These are phyloP conservation scores for Drosophila affinis DNA, from an alignment of 2,888 invertebrate genomes.

Conservation along the genomic window DNA sequence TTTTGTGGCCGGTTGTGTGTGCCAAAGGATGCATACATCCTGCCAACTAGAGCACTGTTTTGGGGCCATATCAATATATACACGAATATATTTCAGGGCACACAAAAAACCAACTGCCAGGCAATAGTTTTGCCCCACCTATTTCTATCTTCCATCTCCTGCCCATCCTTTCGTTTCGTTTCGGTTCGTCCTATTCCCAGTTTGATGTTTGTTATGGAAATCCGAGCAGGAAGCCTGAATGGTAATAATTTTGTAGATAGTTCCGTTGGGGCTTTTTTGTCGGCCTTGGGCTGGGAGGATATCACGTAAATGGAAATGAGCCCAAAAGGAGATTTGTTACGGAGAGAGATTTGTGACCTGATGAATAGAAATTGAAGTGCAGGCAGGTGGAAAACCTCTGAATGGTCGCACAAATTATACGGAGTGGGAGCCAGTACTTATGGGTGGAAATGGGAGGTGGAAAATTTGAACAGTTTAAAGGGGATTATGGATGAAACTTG, in stretches of 20 bases:
- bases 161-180: background rate
- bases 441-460: background rate
- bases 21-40: constrained; percentile 35
- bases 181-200: constrained; percentile 43
- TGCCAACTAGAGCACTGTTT: constrained; percentile 53
- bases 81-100: constrained; percentile 17
- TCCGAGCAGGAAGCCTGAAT: constrained; percentile 39
- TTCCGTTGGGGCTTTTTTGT: constrained; percentile 24
- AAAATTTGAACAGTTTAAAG: background rate
- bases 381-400: background rate
- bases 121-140: background rate
- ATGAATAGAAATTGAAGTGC: constrained; percentile 22
- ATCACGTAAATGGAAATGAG: constrained; percentile 59
- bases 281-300: constrained; percentile 7
- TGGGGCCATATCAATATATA: constrained; percentile 37
- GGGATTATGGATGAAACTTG: background rate
- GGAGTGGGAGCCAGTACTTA: no score
- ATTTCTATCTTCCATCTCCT: background rate
- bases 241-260: constrained; percentile 50
- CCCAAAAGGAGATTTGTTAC: constrained; percentile 42
- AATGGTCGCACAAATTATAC: background rate
- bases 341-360: constrained; percentile 14
- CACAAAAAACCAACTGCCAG: constrained; percentile 3
- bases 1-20: constrained; percentile 21
- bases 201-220: constrained; percentile 69